phyloP scores from a whole-genome alignment of 2,113 vertebrate species.

The Antigone vipio region DNA sequence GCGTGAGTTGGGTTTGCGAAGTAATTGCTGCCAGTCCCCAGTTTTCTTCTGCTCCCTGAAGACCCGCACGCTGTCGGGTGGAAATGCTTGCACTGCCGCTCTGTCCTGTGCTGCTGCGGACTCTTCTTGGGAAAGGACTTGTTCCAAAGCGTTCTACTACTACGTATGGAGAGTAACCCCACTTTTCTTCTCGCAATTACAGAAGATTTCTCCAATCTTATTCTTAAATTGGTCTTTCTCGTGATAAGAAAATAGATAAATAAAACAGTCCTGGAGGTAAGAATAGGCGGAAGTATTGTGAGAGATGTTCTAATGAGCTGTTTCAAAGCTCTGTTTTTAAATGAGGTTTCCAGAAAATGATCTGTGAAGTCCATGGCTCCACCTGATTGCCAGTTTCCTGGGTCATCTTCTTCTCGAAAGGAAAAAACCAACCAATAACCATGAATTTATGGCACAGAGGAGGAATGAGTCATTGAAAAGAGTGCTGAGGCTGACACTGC shows the following conservation, averaged over 20 bases:
- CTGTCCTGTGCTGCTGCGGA: not conserved
- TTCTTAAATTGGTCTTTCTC: not conserved
- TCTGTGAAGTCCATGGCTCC: not conserved
- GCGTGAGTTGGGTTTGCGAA: not conserved
- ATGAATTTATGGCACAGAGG: not conserved
- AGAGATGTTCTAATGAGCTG: not conserved
- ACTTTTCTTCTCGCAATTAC: not conserved
- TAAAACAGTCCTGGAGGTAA: not conserved
- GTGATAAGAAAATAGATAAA: not conserved
- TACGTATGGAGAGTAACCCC: not conserved
- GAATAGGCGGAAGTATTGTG: not conserved
- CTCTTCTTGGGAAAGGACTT: not conserved
- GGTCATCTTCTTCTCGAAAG: not conserved
- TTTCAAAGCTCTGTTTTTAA: not conserved
- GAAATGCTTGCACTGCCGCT: not conserved
- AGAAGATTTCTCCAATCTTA: not conserved
- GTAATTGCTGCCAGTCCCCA: not conserved
- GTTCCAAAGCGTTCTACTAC: not conserved
- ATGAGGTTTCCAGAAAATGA: not conserved
- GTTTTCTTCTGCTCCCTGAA: not conserved
- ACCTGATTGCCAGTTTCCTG: not conserved
- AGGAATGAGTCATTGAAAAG: not conserved
- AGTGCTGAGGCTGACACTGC: not conserved
- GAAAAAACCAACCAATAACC: not conserved
- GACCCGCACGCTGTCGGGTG: rapidly evolving